These are phyloP conservation scores for Baryphthengus martii DNA, from an alignment of 2,113 vertebrate genomes.

Conservation along the genomic window DNA sequence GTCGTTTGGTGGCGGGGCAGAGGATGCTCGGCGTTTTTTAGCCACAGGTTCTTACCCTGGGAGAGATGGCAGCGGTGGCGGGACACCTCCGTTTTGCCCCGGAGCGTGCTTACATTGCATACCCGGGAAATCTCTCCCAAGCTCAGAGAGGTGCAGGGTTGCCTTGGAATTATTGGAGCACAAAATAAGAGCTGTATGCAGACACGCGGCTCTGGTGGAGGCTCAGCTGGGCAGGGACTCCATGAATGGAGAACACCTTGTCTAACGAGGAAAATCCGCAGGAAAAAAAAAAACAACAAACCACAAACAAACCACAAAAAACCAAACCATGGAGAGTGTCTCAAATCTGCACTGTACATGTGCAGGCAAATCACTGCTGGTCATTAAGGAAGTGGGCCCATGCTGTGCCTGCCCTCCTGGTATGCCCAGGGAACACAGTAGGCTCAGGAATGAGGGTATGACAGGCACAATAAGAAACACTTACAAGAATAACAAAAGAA, in stretches of 20 bases:
- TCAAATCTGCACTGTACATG: background rate
- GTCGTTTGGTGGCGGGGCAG: background rate
- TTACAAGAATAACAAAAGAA: too few species aligned
- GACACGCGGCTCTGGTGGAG: background rate
- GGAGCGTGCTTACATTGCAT: background rate
- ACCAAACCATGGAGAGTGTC: background rate
- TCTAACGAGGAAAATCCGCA: constrained; percentile 1
- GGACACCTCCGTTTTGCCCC: background rate
- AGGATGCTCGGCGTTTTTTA: background rate
- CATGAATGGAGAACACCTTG: background rate
- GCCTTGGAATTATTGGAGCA: constrained; percentile 61
- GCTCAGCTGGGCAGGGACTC: constrained; percentile 38
- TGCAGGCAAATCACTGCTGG: background rate
- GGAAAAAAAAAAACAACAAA: background rate
- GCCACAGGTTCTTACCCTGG: background rate
- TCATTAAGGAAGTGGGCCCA: background rate
- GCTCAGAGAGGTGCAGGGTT: background rate
- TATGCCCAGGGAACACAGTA: background rate
- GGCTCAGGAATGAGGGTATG: constrained; percentile 6
- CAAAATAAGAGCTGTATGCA: constrained; percentile 49
- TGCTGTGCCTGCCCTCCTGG: background rate
- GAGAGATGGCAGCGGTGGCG: background rate
- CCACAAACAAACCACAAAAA: too few species aligned
- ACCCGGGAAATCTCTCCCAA: background rate
- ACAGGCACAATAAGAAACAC: background rate